Evolutionary conservation across 2,797 vertebrate genomes (phyloP).

Genomic region (Tinamus major): DNA sequence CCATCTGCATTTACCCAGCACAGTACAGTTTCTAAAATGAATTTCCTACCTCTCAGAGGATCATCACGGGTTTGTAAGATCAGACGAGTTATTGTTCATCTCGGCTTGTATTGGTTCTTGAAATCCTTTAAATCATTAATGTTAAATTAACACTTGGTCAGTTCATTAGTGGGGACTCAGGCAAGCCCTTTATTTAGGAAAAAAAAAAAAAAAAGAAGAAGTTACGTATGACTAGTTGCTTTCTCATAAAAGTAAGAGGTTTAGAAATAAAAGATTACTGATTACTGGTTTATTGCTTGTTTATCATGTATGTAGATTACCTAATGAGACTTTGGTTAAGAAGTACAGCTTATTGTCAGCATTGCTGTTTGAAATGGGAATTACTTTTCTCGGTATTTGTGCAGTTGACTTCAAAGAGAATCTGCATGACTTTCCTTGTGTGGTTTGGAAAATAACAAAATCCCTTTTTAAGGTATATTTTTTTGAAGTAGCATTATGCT

Average conservation of each 20-base stretch:
- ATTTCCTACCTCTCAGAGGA: background rate
- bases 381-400: background rate
- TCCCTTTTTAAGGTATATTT: background rate
- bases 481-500: background rate
- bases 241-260: background rate
- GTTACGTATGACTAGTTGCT: background rate
- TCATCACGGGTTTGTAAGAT: background rate
- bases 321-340: background rate
- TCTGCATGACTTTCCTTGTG: background rate
- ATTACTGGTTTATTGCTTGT: background rate
- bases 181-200: background rate
- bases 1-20: background rate
- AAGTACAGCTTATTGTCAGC: background rate
- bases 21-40: background rate
- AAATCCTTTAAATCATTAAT: constrained; percentile 30
- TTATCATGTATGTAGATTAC: background rate
- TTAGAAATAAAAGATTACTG: background rate
- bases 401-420: background rate
- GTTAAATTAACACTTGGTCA: constrained; percentile 18
- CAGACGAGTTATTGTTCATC: background rate
- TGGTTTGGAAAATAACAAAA: background rate
- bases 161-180: constrained; percentile 33
- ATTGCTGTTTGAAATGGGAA: background rate
- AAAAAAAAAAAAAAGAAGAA: background rate
- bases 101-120: constrained; percentile 6